phyloP scores from a whole-genome alignment of 1,140 invertebrate species.

The Drosophila repleta region DNA sequence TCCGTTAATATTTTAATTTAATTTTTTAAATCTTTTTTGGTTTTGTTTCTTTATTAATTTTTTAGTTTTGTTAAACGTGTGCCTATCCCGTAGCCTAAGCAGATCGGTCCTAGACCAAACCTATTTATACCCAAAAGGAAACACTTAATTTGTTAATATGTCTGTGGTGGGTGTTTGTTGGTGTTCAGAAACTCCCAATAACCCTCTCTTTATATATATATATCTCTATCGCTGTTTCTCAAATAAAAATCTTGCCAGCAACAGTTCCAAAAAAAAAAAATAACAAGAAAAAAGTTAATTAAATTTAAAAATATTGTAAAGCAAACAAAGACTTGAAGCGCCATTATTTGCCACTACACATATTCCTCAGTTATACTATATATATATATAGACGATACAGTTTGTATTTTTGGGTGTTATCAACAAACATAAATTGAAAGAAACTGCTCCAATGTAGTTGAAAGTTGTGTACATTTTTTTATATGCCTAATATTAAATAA shows the following conservation, averaged over 20 bases:
- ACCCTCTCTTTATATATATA: slow-evolving; percentile 5
- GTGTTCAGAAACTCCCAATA: slow-evolving; percentile 34
- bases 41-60: slow-evolving; percentile 23
- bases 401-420: slow-evolving; percentile 52
- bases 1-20: slow-evolving; percentile 46
- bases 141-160: slow-evolving; percentile 10
- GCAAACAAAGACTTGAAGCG: slow-evolving; percentile 77
- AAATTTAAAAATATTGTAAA: slow-evolving; percentile 30
- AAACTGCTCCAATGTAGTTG: slow-evolving; percentile 16
- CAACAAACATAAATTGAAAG: slow-evolving; percentile 24
- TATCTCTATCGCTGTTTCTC: slow-evolving; percentile 34
- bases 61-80: slow-evolving; percentile 39
- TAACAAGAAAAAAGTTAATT: not conserved
- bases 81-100: slow-evolving; percentile 53
- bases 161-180: slow-evolving; percentile 25
- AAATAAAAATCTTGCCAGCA: slow-evolving; percentile 75
- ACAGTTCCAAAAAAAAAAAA: slow-evolving; percentile 37
- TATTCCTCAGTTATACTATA: slow-evolving; percentile 69
- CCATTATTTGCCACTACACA: slow-evolving; percentile 75
- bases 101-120: slow-evolving; percentile 60
- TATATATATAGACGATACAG: slow-evolving; percentile 18
- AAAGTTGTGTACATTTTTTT: slow-evolving; percentile 67
- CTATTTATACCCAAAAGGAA: slow-evolving; percentile 46
- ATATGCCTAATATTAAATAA: slow-evolving; percentile 27
- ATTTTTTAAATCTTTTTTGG: no score